Evolutionary conservation across 2,797 vertebrate genomes (phyloP), one percentile per base, ranked within the genome.

Genomic region (Pseudomugil tenellus): DNA sequence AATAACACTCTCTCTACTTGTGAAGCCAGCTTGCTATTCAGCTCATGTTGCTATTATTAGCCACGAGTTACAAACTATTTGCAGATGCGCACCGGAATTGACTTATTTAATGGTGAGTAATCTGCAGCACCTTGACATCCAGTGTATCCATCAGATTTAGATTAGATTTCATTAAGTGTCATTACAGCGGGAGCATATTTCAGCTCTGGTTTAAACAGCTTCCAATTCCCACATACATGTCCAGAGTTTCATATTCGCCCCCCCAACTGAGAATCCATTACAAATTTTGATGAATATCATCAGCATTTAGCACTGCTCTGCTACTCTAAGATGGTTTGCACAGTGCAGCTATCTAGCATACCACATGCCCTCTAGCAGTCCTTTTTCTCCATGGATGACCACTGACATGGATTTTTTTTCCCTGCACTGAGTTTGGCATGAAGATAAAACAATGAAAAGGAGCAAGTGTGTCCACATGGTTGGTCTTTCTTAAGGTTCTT

Each of bases 261-360:
- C 63, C 77, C 74, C 29, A n/a, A 51, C 76, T 71, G 78, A 51
- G 70, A 80, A 70, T 69, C 71, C 76, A 87, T 84, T 81, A 72
- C 66, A 77, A 58, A 59, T 76, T 82, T 74, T 84, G 48, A 79
- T 79, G 69, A 82, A 84, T 70, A 56, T 82, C 76, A 83, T 87
- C 70, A 73, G 65, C 17, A 31, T 57, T 51, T 28, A 17, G 67
- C 28, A 14, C 43, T 11, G 17, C 51, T 67, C 52, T 26, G 6
- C 46, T 78, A 63, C 26, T 56, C 23, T 13, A 37, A 63, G 69
- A 67, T 5, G 58, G 46, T 54, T 54, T 21, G 25, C 58, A 41
- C 63, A 65, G 32, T 32, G 70, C 58, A 74, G 65, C 67, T 68
- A 62, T 63, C 79, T 72, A 71, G 52, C 19, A 34, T 28, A 54